Evolutionary conservation across 2,113 vertebrate species (phyloP), one percentile per base, ranked within the genome.

Genomic region (Bagarius yarrelli): DNA sequence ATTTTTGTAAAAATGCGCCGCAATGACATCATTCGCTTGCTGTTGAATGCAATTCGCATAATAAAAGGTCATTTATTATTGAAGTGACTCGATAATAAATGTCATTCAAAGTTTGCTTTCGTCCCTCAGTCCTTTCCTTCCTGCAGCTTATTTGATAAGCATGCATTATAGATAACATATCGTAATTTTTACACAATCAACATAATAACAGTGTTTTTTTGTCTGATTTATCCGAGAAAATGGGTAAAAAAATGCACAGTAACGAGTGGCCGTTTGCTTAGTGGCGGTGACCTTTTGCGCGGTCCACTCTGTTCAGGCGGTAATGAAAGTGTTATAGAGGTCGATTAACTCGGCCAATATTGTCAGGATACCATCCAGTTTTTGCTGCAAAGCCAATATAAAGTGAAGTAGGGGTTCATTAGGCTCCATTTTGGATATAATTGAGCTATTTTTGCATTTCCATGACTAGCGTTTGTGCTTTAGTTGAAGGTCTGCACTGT

Each of bases 301-400:
- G 82, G 85, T 84, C 86, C 86, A 81, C 87, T 85, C 85, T 57
- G 25, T 91, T 88, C 89, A 89, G 85, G 87, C 78, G 88, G 89
- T 92, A 91, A 92, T 93, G 88, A 87, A 91, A 86, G 87, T 89
- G 91, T 88, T 82, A 89, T 87, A 87, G 90, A 89, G 90, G 90
- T 87, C 90, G 90, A 92, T 93, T 93, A 92, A 89, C 87, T 90
- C 85, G 83, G 87, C 85, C 86, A 91, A 88, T 81, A 86, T 84
- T 90, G 86, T 88, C 90, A 85, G 85, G 86, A 89, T 86, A 79
- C 79, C 72, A 82, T 87, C 83, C 78, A 76, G 76, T 86, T 88
- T 85, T 55, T 86, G 89, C 90, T 91, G 89, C 90, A 88, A 82
- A 85, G 88, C 89, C 88, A 88, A 87, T 76, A 76, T 52, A 30